A percentile compares a stretch with the other conserved stretches of the same genome.
These are phyloP conservation scores for Nemotelus nigrinus DNA, from an alignment of 2,888 invertebrate species.

Conservation along the genomic window DNA sequence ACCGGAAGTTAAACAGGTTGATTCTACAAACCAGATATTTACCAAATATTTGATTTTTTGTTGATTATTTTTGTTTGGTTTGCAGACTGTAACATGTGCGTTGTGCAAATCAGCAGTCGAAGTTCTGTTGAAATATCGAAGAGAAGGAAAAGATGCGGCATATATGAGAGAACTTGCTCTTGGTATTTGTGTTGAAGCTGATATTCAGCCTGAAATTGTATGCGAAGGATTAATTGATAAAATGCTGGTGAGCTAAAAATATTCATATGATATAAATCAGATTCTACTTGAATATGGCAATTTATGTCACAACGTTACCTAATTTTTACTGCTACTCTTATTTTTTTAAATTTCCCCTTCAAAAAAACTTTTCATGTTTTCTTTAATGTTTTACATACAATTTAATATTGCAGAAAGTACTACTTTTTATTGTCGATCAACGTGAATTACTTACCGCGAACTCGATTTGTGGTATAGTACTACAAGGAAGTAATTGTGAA, in stretches of 20 bases:
- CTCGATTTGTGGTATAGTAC: constrained; percentile 61
- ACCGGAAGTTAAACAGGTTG: constrained; percentile 53
- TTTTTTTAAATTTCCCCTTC: background rate
- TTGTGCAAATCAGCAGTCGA: constrained; percentile 57
- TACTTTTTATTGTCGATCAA: constrained; percentile 71
- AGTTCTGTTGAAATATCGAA: constrained; percentile 61
- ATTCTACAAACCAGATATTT: background rate
- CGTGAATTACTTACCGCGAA: constrained; percentile 67
- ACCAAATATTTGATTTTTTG: background rate
- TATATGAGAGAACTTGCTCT: constrained; percentile 63
- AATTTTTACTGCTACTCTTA: too few relatives aligned
- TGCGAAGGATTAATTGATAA: constrained; percentile 71
- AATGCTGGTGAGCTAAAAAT: constrained; percentile 67
- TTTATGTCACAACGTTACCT: too few relatives aligned
- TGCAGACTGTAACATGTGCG: constrained; percentile 57
- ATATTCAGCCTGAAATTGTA: constrained; percentile 70
- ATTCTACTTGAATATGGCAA: too few relatives aligned
- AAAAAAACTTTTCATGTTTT: background rate
- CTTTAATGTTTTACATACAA: background rate
- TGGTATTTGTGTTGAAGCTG: constrained; percentile 68
- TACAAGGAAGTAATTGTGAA: constrained; percentile 58
- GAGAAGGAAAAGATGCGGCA: constrained; percentile 64
- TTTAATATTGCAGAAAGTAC: constrained; percentile 67
- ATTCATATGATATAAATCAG: too few relatives aligned
- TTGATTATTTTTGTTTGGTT: background rate